Evolutionary conservation across 2,797 vertebrate species (phyloP).

Genomic region (Nannoperca obscura): DNA sequence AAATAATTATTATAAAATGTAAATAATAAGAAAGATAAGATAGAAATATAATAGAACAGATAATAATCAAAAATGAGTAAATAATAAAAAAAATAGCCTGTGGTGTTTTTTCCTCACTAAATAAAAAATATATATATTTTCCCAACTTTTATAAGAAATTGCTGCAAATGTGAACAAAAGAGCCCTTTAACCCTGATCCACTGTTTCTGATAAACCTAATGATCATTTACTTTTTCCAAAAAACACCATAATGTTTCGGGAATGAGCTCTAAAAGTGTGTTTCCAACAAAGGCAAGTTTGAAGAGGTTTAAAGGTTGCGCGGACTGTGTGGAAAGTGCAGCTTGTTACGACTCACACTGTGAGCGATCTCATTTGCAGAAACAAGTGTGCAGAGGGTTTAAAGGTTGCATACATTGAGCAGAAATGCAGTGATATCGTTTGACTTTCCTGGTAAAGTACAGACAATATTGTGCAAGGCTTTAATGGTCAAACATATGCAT

Average conservation of each 20-base stretch:
- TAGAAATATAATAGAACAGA: background rate
- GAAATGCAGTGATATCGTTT: conserved; percentile 26
- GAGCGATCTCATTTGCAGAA: conserved; percentile 39
- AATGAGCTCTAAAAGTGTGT: conserved; percentile 38
- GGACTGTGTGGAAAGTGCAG: conserved; percentile 35
- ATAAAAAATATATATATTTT: background rate
- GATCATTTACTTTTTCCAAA: conserved; percentile 13
- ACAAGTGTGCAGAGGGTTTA: conserved; percentile 46
- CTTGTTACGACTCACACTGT: conserved; percentile 41
- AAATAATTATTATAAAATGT: background rate
- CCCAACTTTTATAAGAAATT: conserved; percentile 7
- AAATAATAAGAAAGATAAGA: background rate
- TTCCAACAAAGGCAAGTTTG: conserved; percentile 41
- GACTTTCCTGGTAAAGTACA: conserved; percentile 39
- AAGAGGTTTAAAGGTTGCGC: conserved; percentile 55
- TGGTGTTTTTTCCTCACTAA: background rate
- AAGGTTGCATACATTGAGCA: conserved; percentile 57
- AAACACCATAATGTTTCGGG: conserved; percentile 28
- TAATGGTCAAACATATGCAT: conserved; percentile 76
- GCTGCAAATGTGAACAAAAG: background rate
- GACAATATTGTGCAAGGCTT: conserved; percentile 51
- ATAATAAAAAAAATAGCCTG: background rate
- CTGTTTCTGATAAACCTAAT: conserved; percentile 15
- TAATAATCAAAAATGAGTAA: background rate
- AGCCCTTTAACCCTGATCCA: conserved; percentile 38